phyloP scores from a whole-genome alignment of 2,797 vertebrate genomes.

The Urosaurus nigricauda region DNA sequence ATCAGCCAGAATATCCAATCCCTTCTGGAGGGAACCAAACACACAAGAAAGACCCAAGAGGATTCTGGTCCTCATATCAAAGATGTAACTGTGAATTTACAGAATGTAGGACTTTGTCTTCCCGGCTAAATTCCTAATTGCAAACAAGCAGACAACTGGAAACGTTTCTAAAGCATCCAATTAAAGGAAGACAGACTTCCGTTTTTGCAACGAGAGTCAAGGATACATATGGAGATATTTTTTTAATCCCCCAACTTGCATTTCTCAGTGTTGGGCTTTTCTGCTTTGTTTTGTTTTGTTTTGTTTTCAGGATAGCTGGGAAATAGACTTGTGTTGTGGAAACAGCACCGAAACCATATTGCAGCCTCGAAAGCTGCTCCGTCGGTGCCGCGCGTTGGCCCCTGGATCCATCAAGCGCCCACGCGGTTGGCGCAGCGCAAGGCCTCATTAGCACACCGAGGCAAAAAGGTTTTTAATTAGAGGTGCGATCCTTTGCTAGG shows the following conservation, averaged over 20 bases:
- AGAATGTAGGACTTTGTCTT: neutral
- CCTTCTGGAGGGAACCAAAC: too few relatives aligned
- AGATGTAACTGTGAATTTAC: neutral
- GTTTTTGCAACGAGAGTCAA: neutral
- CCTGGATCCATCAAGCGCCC: neutral
- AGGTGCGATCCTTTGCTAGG: neutral
- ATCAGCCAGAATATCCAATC: too few relatives aligned
- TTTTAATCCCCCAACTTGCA: neutral
- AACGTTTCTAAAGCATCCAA: neutral
- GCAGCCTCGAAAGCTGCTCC: too few relatives aligned
- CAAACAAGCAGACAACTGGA: too few relatives aligned
- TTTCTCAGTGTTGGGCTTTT: neutral
- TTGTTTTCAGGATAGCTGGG: neutral
- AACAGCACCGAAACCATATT: neutral
- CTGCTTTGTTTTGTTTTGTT: too few relatives aligned
- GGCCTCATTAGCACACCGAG: neutral
- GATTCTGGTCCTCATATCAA: neutral
- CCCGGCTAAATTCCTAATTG: neutral
- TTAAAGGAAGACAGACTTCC: neutral
- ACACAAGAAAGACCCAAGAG: too few relatives aligned
- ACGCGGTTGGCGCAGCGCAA: neutral
- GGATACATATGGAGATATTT: neutral
- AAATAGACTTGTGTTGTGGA: neutral
- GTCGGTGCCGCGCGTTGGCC: neutral
- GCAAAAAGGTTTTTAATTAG: conserved; percentile 9